Conservation (phyloP, 2,797 vertebrate species). For the Potorous gilbertii region DNA sequence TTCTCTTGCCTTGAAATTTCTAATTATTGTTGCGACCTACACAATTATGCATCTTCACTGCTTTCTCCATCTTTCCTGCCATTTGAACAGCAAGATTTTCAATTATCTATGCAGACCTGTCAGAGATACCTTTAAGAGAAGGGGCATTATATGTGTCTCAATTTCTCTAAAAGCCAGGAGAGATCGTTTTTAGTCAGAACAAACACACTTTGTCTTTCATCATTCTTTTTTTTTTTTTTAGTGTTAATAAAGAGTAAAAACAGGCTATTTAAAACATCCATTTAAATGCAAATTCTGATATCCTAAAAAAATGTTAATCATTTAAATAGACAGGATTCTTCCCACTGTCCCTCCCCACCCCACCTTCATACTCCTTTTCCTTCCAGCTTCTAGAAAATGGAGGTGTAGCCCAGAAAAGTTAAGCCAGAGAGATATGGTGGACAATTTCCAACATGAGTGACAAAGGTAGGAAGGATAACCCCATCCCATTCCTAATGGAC, state of each 20-base stretch:
- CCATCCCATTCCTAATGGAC: background rate
- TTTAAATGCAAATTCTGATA: slow-evolving; percentile 90
- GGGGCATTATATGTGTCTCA: slow-evolving; percentile 87
- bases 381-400: slow-evolving; percentile 65
- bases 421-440: background rate
- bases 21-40: slow-evolving; percentile 85
- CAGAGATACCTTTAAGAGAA: slow-evolving; percentile 88
- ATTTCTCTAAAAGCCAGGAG: slow-evolving; percentile 86
- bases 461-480: background rate
- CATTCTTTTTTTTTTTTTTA: slow-evolving; percentile 83
- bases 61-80: slow-evolving; percentile 81
- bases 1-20: slow-evolving; percentile 84
- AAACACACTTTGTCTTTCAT: slow-evolving; percentile 87
- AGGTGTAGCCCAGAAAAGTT: slow-evolving; percentile 10
- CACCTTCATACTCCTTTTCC: slow-evolving; percentile 19
- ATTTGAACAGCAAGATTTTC: slow-evolving; percentile 86
- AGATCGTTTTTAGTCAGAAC: slow-evolving; percentile 87
- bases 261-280: slow-evolving; percentile 88
- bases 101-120: slow-evolving; percentile 86
- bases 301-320: slow-evolving; percentile 83
- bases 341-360: slow-evolving; percentile 61
- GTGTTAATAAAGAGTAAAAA: slow-evolving; percentile 85
- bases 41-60: slow-evolving; percentile 70
- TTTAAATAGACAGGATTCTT: slow-evolving; percentile 83
- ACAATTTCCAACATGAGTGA: background rate